A percentile compares a stretch with the other conserved stretches of the same genome.
phyloP scores from a whole-genome alignment of 1,140 invertebrate species.

The Drosophila hydei region DNA sequence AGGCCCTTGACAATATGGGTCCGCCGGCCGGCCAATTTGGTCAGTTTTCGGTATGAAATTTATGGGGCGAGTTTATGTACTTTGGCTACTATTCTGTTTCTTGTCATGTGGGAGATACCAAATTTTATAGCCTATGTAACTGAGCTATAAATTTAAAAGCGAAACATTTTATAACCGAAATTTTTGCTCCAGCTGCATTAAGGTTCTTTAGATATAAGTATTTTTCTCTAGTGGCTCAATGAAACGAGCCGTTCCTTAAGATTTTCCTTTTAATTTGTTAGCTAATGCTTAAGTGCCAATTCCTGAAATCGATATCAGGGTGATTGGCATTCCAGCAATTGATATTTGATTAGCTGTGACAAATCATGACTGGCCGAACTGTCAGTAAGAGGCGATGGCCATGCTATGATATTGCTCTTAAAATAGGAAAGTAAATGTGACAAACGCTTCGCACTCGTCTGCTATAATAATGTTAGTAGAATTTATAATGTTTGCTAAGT shows the following conservation, averaged over 20 bases:
- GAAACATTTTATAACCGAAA: conserved; percentile 29
- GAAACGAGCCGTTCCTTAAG: not conserved
- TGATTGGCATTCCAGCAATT: conserved; percentile 36
- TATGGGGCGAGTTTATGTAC: conserved; percentile 53
- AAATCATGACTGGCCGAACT: not conserved
- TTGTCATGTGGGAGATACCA: conserved; percentile 38
- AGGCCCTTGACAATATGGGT: conserved; percentile 38
- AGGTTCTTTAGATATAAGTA: not conserved
- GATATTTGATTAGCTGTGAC: conserved; percentile 35
- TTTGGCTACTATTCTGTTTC: conserved; percentile 23
- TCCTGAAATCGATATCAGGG: not conserved
- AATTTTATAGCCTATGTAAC: conserved; percentile 38
- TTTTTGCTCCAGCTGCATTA: conserved; percentile 2
- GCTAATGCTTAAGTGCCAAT: conserved; percentile 1
- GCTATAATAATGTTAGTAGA: conserved; percentile 15
- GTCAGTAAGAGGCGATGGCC: not conserved
- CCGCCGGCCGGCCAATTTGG: conserved; percentile 21
- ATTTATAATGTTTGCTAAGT: conserved; percentile 29
- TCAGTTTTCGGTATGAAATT: conserved; percentile 50
- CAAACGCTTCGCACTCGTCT: not conserved
- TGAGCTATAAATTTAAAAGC: conserved; percentile 52
- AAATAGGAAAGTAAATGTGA: not conserved
- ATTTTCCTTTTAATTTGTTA: not conserved
- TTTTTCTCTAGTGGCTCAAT: conserved; percentile 2
- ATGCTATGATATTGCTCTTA: not conserved